Percentiles rank a stretch among this genome's conserved stretches.
phyloP scores from a whole-genome alignment of 2,888 invertebrate genomes.

The Patella caerulea region DNA sequence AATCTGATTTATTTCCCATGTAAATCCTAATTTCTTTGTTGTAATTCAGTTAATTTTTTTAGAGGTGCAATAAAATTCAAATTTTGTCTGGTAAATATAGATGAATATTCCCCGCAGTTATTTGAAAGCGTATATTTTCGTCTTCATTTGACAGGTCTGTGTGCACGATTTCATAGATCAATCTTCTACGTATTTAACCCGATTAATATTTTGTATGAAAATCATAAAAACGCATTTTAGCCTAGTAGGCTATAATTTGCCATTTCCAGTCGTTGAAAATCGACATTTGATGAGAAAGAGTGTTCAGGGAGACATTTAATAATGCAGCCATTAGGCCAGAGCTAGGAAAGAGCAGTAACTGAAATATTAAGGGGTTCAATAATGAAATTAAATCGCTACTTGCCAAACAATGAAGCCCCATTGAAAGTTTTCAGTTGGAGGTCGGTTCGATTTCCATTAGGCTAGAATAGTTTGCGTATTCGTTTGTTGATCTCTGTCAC shows the following conservation, averaged over 20 bases:
- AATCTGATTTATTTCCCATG: not conserved
- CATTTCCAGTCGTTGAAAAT: not conserved
- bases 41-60: too few relatives aligned
- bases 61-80: too few relatives aligned
- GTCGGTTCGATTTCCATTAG: too few relatives aligned
- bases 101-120: too few relatives aligned
- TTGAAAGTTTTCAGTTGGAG: not conserved
- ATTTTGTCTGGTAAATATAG: too few relatives aligned
- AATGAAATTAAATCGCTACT: conserved; percentile 10
- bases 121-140: too few relatives aligned
- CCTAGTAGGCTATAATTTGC: not conserved
- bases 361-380: conserved; percentile 1
- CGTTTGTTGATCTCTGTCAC: too few relatives aligned
- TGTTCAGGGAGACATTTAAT: conserved; percentile 10
- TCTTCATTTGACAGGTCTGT: too few relatives aligned
- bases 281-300: conserved; percentile 12
- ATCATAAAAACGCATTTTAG: not conserved
- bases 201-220: conserved; percentile 2
- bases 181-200: too few relatives aligned
- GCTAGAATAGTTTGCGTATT: too few relatives aligned
- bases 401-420: not conserved
- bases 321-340: not conserved
- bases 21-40: conserved; percentile 3
- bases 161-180: too few relatives aligned
- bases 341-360: conserved; percentile 6